phyloP scores from a whole-genome alignment of 1,140 invertebrate genomes.

The Bombyx mandarina region DNA sequence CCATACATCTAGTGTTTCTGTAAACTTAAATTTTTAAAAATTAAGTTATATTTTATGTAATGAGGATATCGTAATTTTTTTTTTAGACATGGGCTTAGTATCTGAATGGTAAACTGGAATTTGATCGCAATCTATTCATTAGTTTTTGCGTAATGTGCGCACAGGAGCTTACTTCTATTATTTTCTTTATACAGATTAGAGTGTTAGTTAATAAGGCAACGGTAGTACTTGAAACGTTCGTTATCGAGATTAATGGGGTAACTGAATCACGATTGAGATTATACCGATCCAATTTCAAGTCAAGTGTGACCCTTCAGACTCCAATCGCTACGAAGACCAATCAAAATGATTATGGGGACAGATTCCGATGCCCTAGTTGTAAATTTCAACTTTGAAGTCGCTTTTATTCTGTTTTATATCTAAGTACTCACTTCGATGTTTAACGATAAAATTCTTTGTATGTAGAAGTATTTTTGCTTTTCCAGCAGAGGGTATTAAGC shows the following conservation, averaged over 20 bases:
- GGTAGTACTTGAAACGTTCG: constrained; percentile 6
- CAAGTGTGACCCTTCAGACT: constrained; percentile 10
- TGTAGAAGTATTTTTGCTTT: too few relatives aligned
- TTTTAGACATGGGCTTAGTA: too few relatives aligned
- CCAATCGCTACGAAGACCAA: constrained; percentile 10
- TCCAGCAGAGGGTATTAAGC: too few relatives aligned
- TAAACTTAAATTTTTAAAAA: too few relatives aligned
- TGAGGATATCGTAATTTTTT: too few relatives aligned
- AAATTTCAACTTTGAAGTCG: constrained; percentile 1
- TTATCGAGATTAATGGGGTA: constrained; percentile 20
- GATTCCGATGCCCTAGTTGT: constrained; percentile 3
- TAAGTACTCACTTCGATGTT: background rate
- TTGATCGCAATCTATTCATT: too few relatives aligned
- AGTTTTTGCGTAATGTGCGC: too few relatives aligned
- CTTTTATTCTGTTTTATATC: constrained; percentile 3
- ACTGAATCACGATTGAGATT: constrained; percentile 13
- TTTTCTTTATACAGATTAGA: too few relatives aligned
- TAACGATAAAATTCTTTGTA: background rate
- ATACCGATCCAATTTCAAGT: constrained; percentile 18
- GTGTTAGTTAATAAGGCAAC: constrained; percentile 3
- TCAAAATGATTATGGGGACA: constrained; percentile 17
- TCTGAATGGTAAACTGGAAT: too few relatives aligned
- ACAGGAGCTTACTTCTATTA: background rate
- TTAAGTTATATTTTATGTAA: too few relatives aligned
- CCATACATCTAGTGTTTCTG: too few relatives aligned